phyloP scores from a whole-genome alignment of 2,113 vertebrate species.

The Amphilophus citrinellus region DNA sequence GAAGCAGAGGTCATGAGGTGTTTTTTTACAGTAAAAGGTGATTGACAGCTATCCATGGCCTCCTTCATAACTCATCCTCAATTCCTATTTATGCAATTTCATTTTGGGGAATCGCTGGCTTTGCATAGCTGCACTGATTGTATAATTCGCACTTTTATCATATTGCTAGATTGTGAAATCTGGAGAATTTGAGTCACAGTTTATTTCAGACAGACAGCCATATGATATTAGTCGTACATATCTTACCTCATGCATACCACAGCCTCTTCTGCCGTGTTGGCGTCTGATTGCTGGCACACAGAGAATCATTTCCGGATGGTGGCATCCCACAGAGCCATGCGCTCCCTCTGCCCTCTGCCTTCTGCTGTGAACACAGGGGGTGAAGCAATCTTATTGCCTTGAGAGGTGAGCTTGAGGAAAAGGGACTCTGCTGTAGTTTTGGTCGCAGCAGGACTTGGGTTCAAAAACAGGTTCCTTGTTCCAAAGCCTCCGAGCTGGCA shows the following conservation, averaged over 20 bases:
- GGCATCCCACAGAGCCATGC: slow-evolving; percentile 66
- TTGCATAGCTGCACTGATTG: slow-evolving; percentile 36
- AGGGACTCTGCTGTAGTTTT: slow-evolving; percentile 70
- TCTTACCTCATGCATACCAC: slow-evolving; percentile 43
- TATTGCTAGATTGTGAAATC: slow-evolving; percentile 43
- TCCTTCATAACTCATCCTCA: slow-evolving; percentile 17
- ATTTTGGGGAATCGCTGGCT: slow-evolving; percentile 39
- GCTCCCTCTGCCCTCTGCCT: slow-evolving; percentile 78
- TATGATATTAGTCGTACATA: slow-evolving; percentile 27
- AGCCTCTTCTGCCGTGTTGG: slow-evolving; percentile 57
- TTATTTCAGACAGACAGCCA: slow-evolving; percentile 33
- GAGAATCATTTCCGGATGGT: slow-evolving; percentile 76
- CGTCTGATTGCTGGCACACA: slow-evolving; percentile 66
- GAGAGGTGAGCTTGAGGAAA: slow-evolving; percentile 72
- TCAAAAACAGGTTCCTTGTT: slow-evolving; percentile 70
- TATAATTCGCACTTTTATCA: slow-evolving; percentile 33
- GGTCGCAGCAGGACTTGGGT: slow-evolving; percentile 74
- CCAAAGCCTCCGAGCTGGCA: slow-evolving; percentile 75
- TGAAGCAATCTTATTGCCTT: slow-evolving; percentile 69
- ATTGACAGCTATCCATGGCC: slow-evolving; percentile 65
- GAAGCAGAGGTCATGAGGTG: slow-evolving; percentile 67
- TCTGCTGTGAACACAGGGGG: slow-evolving; percentile 76
- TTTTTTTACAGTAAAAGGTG: slow-evolving; percentile 68
- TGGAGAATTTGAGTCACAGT: slow-evolving; percentile 20
- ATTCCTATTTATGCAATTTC: slow-evolving; percentile 54